Base-by-base conservation (phyloP, 2,888 invertebrate species). In the Sphaerophoria rueppellii region DNA sequence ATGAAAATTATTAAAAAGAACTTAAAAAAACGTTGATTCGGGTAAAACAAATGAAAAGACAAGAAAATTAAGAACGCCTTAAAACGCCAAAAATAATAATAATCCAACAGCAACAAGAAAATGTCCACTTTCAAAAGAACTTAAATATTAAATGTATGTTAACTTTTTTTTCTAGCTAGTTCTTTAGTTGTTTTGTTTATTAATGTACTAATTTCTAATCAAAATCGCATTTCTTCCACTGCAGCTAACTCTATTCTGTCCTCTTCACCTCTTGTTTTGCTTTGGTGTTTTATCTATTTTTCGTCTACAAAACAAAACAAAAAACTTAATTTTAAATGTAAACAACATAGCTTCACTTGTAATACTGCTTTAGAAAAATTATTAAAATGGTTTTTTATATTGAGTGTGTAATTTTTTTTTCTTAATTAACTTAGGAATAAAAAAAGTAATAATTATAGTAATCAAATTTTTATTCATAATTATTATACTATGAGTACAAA, bases 191-290 rank as follows among this genome's bases (percentile, higher is more conserved):
- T 12, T 57, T 76, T 61, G n/a, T 54, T 87, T 9, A 14, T 88
- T 87, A 87, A 73, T 63, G 12, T 50, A 87, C 14, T 40, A 88
- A 87, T 87, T 71, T 87, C 86, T 87, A 86, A 65, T 67, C 82
- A 88, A 87, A 89, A 89, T 89, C 89, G 89, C 89, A 89, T 90
- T 89, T 89, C 89, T 89, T 89, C 90, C 89, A 90, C 88, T 87
- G 57, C 24, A 75, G 72, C 82, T 61, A 71, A 70, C 34, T 67
- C 60, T 79, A 48, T 79, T 75, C 46, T 67, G 40, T 71, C 37
- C 52, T 52, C 3, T 65, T 37, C 4, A 6, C 48, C 12, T 40
- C 34, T 50, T 16, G 24, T 40, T 63, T 9, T 32, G 50, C 43
- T 69, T 69, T 24, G 14, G n/a, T n/a, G 6, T 14, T 65, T 37